Evolutionary conservation across 2,888 invertebrate species (phyloP), one percentile per base, ranked within the genome.

Genomic region (Archaeoteleia sp.): DNA sequence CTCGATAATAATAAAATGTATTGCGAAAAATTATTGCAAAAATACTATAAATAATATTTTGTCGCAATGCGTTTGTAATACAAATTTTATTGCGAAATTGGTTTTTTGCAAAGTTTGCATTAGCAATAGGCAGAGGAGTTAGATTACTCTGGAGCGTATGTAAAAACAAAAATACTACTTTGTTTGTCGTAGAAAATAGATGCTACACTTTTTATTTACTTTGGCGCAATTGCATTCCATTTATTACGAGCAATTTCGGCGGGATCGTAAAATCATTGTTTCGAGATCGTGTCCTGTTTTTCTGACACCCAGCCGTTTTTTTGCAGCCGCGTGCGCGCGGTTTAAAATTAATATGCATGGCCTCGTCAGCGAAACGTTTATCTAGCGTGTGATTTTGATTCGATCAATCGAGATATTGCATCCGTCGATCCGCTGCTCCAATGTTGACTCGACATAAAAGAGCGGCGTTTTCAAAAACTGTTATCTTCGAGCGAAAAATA

Each of bases 271-370:
- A 83, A 83, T 83, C 82, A 83, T 83, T 78, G 81, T 77, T 74
- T 60, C 72, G 37, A 75, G 67, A 58, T 70, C 67, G 70, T 67
- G 55, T 35, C 30, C 54, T 63, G 48, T 71, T 57, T 69, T 58
- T 70, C 51, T 49, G 58, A 58, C 68, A 62, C 34, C 25, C 57
- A 62, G 54, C 34, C 67, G 66, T 73, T 75, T 79, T 83, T 83
- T 82, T 82, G 62, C 42, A 51, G 53, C 37, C 54, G 70, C 45
- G 71, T 66, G 63, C 51, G 66, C 78, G 77, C 73, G 80, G 83
- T 82, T 84, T 82, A 82, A 82, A 83, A 84, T 84, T 84, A 84
- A 84, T 83, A 85, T 85, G 84, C 83, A 84, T 84, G 82, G 80
- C 77, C 70, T 76, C 73, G 77, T 76, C 78, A 74, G 78, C 74